These are phyloP conservation scores for Aphelocoma californica DNA, from an alignment of 2,797 vertebrate species.

Conservation along the genomic window DNA sequence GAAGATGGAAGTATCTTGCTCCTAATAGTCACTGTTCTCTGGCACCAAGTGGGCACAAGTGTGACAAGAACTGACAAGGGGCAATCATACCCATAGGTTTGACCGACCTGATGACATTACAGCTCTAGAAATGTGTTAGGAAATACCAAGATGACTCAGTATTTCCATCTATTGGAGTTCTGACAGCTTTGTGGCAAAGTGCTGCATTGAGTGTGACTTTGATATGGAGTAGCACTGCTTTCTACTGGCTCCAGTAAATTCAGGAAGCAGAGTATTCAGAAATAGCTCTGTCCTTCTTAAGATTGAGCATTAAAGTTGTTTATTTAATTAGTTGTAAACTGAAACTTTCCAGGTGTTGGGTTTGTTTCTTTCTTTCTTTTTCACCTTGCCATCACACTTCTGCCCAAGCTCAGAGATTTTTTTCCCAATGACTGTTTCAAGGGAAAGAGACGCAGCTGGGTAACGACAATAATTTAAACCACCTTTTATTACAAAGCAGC, in stretches of 20 bases:
- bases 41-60: accelerated
- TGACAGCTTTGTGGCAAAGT: background rate
- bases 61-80: background rate
- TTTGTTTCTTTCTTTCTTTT: background rate
- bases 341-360: background rate
- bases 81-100: background rate
- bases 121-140: background rate
- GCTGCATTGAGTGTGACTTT: background rate
- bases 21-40: background rate
- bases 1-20: background rate
- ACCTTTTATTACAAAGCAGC: background rate
- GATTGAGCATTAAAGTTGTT: accelerated
- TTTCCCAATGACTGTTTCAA: background rate
- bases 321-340: background rate
- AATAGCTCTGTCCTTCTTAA: background rate
- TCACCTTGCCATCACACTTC: background rate
- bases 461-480: background rate
- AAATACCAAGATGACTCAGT: background rate
- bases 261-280: background rate
- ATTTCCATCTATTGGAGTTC: background rate
- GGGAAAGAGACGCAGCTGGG: background rate
- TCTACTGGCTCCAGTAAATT: background rate
- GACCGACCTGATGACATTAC: background rate
- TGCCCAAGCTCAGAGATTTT: background rate
- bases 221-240: background rate